Conservation (phyloP, 2,797 vertebrate genomes). For the Tokudaia tokunoshimensis region DNA sequence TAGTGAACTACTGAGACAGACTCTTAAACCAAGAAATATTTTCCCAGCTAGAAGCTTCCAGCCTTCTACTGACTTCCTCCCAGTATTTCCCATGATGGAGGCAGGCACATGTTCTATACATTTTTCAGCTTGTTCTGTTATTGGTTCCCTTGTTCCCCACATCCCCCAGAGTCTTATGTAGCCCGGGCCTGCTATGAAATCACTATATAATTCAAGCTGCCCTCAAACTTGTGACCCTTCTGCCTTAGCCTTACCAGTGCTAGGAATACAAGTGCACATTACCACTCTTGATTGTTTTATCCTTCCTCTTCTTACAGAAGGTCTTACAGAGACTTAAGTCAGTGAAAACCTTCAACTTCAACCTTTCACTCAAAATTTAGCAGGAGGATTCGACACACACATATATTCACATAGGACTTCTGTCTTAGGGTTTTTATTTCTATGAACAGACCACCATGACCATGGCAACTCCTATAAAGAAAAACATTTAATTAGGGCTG, state of each 20-base stretch:
- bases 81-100: not conserved
- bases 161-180: not conserved
- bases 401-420: not conserved
- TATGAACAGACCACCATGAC: not conserved
- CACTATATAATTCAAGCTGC: not conserved
- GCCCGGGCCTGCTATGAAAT: not conserved
- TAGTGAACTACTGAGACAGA: not conserved
- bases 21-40: not conserved
- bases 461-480: not conserved
- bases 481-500: not conserved
- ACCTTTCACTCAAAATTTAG: not conserved
- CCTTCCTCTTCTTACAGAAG: not conserved
- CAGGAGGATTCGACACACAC: not conserved
- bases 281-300: not conserved
- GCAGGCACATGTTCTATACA: not conserved
- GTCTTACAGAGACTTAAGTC: not conserved
- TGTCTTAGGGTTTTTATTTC: not conserved
- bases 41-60: not conserved
- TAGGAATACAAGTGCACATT: not conserved
- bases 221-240: not conserved
- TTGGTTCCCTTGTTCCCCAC: not conserved
- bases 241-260: not conserved
- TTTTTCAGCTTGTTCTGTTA: not conserved
- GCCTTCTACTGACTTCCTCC: not conserved
- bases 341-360: slow-evolving; percentile 11